Evolutionary conservation across 2,113 vertebrate genomes (phyloP).

Genomic region (Phoxinus phoxinus): DNA sequence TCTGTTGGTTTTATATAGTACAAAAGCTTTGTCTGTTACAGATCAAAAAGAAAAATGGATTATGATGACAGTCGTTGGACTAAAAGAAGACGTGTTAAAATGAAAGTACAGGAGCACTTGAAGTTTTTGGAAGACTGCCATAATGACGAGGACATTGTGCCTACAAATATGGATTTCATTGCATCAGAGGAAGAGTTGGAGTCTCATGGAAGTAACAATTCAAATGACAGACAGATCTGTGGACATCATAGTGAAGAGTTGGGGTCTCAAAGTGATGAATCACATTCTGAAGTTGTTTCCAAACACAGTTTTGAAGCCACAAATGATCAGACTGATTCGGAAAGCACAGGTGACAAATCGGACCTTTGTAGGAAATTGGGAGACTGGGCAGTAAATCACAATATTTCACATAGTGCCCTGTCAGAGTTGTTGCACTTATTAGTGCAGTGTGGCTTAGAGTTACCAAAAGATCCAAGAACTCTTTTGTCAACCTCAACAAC

Average conservation of each 20-base stretch:
- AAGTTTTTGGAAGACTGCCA: conserved; percentile 1
- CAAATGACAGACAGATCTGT: conserved; percentile 19
- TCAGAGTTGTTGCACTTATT: conserved; percentile 27
- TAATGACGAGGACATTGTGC: conserved; percentile 13
- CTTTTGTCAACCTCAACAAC: conserved; percentile 27
- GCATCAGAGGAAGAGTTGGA: not conserved
- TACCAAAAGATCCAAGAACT: conserved; percentile 29
- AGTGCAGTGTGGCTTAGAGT: conserved; percentile 23
- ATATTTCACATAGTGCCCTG: conserved; percentile 29
- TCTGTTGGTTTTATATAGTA: not conserved
- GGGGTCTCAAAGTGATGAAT: conserved; percentile 25
- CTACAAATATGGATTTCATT: conserved; percentile 18
- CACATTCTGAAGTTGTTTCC: conserved; percentile 29
- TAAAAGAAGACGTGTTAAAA: conserved; percentile 4
- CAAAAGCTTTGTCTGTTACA: not conserved
- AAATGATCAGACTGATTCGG: conserved; percentile 27
- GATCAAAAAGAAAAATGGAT: no score
- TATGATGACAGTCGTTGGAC: no score
- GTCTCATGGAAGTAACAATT: conserved; percentile 13
- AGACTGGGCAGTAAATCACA: conserved; percentile 26
- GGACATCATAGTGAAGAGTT: conserved; percentile 24
- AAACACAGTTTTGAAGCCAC: conserved; percentile 13
- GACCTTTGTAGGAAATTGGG: conserved; percentile 29
- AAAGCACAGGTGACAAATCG: not conserved
- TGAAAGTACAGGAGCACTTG: conserved; percentile 18